Evolutionary conservation across 2,797 vertebrate genomes (phyloP).

Genomic region (Coranthus polyacanthus): DNA sequence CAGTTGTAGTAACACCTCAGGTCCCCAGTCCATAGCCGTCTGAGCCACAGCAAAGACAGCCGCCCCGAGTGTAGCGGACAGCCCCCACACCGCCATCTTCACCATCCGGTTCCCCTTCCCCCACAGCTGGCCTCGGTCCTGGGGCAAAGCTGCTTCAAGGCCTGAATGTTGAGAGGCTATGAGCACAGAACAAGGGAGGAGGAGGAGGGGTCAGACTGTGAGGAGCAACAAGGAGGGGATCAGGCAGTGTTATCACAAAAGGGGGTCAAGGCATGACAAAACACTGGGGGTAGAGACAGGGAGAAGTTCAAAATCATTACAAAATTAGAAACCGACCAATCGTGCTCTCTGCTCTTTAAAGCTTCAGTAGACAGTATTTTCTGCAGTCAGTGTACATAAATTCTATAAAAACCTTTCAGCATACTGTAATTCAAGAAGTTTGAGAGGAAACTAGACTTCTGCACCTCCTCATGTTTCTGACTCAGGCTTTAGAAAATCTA

Average conservation of each 20-base stretch:
- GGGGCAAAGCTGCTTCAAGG: conserved; percentile 39
- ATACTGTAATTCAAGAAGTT: too few species aligned
- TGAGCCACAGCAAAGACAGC: conserved; percentile 88
- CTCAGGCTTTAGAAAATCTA: too few species aligned
- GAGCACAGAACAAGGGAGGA: conserved; percentile 47
- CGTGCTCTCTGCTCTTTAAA: neutral
- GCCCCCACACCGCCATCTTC: conserved; percentile 89
- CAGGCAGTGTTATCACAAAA: neutral
- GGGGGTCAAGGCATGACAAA: conserved; percentile 6
- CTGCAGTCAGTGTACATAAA: too few species aligned
- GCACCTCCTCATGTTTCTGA: too few species aligned
- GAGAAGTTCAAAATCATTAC: neutral
- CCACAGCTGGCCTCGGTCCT: conserved; percentile 40
- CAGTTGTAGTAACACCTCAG: conserved; percentile 86
- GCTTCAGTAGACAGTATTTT: too few species aligned
- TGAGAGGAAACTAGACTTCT: too few species aligned
- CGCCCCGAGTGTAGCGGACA: conserved; percentile 88
- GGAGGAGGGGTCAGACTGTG: conserved; percentile 35
- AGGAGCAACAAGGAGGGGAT: conserved; percentile 18
- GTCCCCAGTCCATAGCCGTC: conserved; percentile 89
- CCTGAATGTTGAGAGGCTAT: conserved; percentile 44
- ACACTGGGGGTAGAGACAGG: conserved; percentile 11
- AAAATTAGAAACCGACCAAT: conserved; percentile 2
- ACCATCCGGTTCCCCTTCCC: conserved; percentile 80
- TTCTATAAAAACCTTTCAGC: too few species aligned